Conservation (phyloP, 2,888 invertebrate genomes). For the Caenorhabditis uteleia region DNA sequence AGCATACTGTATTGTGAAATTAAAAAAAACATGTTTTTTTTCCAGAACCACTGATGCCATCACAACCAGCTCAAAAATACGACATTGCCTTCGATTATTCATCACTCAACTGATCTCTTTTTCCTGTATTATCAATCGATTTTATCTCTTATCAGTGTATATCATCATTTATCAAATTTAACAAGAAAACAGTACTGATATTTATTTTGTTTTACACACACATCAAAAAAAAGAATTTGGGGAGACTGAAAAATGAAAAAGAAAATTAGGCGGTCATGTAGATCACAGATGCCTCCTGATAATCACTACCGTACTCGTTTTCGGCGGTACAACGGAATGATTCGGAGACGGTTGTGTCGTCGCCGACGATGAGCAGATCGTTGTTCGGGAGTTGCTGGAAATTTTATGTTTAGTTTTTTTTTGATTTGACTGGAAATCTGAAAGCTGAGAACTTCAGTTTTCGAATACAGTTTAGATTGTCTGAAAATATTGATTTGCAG, state of each 20-base stretch:
- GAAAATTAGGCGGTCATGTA: constrained; percentile 16
- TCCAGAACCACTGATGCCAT: constrained; percentile 17
- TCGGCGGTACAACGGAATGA: constrained; percentile 43
- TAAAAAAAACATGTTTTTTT: too few species aligned
- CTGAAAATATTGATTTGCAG: not conserved
- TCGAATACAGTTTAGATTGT: not conserved
- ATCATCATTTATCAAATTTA: not conserved
- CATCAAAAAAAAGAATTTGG: not conserved
- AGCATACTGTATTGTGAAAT: too few species aligned
- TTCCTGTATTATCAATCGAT: too few species aligned
- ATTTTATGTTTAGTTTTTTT: not conserved
- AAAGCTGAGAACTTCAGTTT: not conserved
- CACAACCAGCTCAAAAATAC: constrained; percentile 14
- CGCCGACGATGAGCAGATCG: constrained; percentile 39
- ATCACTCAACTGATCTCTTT: constrained; percentile 1
- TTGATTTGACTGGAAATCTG: not conserved
- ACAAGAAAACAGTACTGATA: not conserved
- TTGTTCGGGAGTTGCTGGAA: constrained; percentile 38
- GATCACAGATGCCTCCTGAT: constrained; percentile 33
- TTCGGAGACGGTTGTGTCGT: constrained; percentile 33
- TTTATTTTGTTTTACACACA: constrained; percentile 1
- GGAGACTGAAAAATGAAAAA: constrained; percentile 7
- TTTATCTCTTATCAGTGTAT: not conserved
- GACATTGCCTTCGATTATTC: constrained; percentile 20
- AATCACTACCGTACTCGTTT: constrained; percentile 27